These are phyloP conservation scores for Mus caroli DNA, from an alignment of 2,797 vertebrate genomes.

Conservation along the genomic window DNA sequence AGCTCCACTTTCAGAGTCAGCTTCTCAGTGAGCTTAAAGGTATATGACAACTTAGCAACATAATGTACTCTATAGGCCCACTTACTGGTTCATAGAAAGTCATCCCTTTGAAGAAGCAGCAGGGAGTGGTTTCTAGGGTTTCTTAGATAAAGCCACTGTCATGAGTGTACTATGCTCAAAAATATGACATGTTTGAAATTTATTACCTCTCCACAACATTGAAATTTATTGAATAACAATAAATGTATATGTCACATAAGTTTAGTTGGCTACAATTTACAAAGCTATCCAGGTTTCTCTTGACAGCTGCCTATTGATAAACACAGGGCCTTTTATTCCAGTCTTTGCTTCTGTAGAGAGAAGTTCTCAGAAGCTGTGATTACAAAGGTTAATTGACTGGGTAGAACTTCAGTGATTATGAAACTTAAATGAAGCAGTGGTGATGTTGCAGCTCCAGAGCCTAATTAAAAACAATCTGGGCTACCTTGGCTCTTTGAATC, in stretches of 20 bases:
- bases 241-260: background rate
- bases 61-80: background rate
- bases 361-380: background rate
- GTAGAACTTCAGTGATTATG: background rate
- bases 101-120: background rate
- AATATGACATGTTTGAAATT: background rate
- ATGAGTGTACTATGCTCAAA: background rate
- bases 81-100: background rate
- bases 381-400: background rate
- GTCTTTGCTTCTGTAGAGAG: background rate
- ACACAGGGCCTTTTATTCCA: no score
- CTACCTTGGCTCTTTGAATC: background rate
- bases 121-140: background rate
- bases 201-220: background rate
- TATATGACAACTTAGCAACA: background rate
- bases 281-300: background rate
- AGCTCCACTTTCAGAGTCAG: background rate
- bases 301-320: background rate
- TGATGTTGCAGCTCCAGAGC: background rate
- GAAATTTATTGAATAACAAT: background rate
- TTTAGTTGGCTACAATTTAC: background rate
- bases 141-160: background rate
- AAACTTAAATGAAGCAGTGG: background rate
- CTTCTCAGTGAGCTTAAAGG: background rate
- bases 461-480: background rate